Evolutionary conservation across 1,140 invertebrate genomes (phyloP).

Genomic region (Achatina immaculata): DNA sequence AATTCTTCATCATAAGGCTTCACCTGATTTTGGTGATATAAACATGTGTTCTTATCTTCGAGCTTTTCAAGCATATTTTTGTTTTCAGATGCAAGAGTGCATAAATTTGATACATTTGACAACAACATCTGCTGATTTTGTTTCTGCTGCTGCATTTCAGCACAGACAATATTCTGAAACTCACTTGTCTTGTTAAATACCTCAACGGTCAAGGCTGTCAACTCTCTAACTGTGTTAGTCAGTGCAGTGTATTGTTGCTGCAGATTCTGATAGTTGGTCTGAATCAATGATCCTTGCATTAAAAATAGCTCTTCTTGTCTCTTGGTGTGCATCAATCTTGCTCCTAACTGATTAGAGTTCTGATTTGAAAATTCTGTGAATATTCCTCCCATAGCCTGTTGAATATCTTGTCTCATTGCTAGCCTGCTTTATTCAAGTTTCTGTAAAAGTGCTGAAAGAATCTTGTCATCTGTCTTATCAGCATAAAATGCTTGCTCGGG

Average conservation of each 20-base stretch:
- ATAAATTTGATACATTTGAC: neutral
- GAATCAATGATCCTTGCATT: neutral
- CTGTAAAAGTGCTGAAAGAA: neutral
- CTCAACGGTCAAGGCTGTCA: neutral
- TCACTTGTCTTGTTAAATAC: neutral
- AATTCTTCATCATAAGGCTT: neutral
- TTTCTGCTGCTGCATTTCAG: neutral
- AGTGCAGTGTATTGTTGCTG: neutral
- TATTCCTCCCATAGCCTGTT: neutral
- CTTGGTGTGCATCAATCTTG: neutral
- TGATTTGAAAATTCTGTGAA: neutral
- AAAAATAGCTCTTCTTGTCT: neutral
- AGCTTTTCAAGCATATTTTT: neutral
- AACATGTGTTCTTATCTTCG: neutral
- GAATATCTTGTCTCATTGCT: neutral
- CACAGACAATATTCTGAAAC: neutral
- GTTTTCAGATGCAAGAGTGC: neutral
- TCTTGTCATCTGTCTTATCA: neutral
- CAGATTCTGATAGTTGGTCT: neutral
- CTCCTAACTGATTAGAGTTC: neutral
- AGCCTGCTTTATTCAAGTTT: neutral
- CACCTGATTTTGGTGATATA: neutral
- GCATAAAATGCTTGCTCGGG: neutral
- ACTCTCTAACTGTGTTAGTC: neutral
- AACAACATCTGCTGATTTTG: neutral